A percentile compares a stretch with the other conserved stretches of the same genome.
Evolutionary conservation across 2,113 vertebrate species (phyloP).

Genomic region (Cyphomyrus discorhynchus): DNA sequence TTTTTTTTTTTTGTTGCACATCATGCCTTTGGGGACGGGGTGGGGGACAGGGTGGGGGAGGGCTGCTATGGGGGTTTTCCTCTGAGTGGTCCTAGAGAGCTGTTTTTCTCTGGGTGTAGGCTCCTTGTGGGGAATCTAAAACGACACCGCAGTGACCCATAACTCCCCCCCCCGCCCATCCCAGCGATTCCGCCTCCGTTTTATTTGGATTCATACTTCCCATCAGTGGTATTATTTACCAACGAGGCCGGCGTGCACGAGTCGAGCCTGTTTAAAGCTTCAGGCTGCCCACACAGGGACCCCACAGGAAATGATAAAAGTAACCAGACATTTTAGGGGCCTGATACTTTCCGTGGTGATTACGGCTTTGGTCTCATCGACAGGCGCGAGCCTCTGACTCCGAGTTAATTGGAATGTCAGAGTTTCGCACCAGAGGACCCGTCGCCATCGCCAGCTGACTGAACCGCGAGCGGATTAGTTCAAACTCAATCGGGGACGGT

Average conservation of each 20-base stretch:
- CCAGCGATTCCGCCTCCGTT: background rate
- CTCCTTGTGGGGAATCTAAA: conserved; percentile 34
- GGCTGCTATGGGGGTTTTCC: background rate
- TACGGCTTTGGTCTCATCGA: background rate
- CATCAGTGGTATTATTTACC: background rate
- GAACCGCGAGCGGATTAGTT: conserved; percentile 3
- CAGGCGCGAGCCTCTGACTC: background rate
- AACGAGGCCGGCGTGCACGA: background rate
- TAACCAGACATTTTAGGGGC: background rate
- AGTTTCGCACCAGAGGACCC: conserved; percentile 9
- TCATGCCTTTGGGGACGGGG: conserved; percentile 32
- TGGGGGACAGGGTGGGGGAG: background rate
- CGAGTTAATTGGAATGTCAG: background rate
- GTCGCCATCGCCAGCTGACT: background rate
- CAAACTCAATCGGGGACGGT: background rate
- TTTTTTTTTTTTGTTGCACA: conserved; percentile 21
- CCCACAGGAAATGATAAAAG: background rate
- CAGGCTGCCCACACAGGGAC: background rate
- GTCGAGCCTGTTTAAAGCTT: background rate
- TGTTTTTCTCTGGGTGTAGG: conserved; percentile 43
- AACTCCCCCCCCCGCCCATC: conserved; percentile 7
- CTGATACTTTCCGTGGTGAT: background rate
- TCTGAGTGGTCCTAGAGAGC: conserved; percentile 28
- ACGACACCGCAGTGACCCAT: conserved; percentile 31
- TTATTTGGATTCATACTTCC: background rate